Base-by-base conservation (phyloP, 2,888 invertebrate genomes). In the Calliphora vomitoria region DNA sequence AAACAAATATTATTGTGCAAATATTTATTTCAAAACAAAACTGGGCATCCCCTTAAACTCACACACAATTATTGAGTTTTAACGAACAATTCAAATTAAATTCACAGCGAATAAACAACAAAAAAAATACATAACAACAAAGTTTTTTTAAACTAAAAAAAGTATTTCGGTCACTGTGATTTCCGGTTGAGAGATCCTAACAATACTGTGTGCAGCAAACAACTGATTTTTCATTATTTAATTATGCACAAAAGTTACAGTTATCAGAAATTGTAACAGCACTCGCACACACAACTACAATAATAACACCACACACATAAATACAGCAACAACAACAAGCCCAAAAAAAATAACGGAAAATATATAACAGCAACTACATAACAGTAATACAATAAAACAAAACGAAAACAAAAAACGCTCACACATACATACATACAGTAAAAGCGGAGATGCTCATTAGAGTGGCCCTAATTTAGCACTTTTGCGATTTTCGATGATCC, bases 191-290 rank as follows among this genome's bases (percentile, higher is more conserved):
- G 85, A 85, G 87, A 71, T 87, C 87, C 85, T 87, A 79, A 82
- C 87, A 87, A 87, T 87, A 75, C 87, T 87, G 74, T 87, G 79
- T 62, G 82, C 87, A 78, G 87, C 87, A 66, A 87, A 87, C 87
- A 87, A 87, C 87, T 87, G 87, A 87, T 87, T 87, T 87, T 87
- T 85, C 87, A 87, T 85, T 87, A 87, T 87, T 87, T 87, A 87
- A 87, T 87, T 87, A 87, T 87, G 87, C 87, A 87, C 87, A 87
- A 85, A 87, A 85, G 85, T 85, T 87, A 79, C 87, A 85, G 85
- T 82, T 87, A 85, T 85, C 74, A 69, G 82, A 79, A 87, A 75
- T 85, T 85, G 85, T 87, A 79, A 82, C 74, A 78, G 86, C 82
- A 78, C 20, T 78, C 44, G 69, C 66, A 66, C 71, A 80, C 69